Base-by-base conservation (phyloP, 2,888 invertebrate species). In the Atrina japonica region DNA sequence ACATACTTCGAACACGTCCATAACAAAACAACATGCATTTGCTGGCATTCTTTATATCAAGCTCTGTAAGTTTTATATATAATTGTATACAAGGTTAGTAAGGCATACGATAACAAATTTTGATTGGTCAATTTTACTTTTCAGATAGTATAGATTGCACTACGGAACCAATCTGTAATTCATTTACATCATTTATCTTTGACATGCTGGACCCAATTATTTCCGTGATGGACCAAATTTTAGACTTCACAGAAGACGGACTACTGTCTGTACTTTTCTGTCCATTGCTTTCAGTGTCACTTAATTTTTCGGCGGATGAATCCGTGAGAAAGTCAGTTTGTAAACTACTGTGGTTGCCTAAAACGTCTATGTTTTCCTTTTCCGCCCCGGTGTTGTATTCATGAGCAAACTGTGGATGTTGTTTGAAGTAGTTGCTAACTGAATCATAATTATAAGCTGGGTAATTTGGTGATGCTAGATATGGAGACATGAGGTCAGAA, bases 141-240 rank as follows among this genome's bases (percentile, higher is more conserved):
- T 35, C 35, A 11, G 35, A 5, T 11, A 35, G 35, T 35, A 35
- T 7, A 5, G 35, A 35, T 5, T 35, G 35, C 5, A 35, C 35
- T 5, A 35, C 35, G 11, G 35, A 35, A 35, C 35, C 35, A 35
- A 35, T 7, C 35, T 35, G 35, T 35, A 35, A 35, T 7, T 35
- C 35, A 35, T 35, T 35, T 11, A 35, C 35, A 35, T 61, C 61
- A 18, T 41, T 61, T n/a, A 61, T 61, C 47, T 61, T 61, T 0
- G 61, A 61, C 61, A 61, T 61, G 43, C 61, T 61, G 11, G 61
- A 61, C 6, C 70, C 66, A 29, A 70, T 70, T 1, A 70, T 70
- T 41, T 70, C 66, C 3, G 70, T 45, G 25, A 70, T 70, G 1
- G 70, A 70, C 70, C 70, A 70, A 40, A 70, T 70, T 56, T 66